Base-by-base conservation (phyloP, 2,888 invertebrate species). In the Cephus sareptanus region DNA sequence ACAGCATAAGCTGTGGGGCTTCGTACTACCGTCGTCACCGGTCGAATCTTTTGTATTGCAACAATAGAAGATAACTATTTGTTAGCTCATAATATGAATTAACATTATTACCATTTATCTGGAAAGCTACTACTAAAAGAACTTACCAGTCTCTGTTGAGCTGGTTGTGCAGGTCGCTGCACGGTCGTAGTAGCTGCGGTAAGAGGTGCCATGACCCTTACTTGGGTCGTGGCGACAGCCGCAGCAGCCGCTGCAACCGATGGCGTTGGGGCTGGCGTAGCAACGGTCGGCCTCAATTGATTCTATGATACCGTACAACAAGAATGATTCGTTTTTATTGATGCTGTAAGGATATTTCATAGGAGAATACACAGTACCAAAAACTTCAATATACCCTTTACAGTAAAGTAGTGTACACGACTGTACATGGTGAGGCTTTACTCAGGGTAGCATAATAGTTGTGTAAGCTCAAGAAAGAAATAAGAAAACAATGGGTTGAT, bases 201-300 rank as follows among this genome's bases (percentile, higher is more conserved):
- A 80, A 89, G 83, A 30, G 93, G 93, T 80, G 94, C 92, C 88
- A 95, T 94, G 87, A 95, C 93, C 85, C 95, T 92, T 83, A 95
- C 94, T 90, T 94, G 95, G 75, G 94, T 93, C 76, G 94, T 86
- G 71, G 88, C 79, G 9, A 82, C 86, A 79, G 85, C 82, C 79
- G 80, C 69, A 34, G 81, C 76, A 31, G 78, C 77, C 31, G 81
- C 71, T 15, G 75, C 78, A 80, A 81, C 74, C 78, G 71, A 33
- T 15, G n/a, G 13, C 71, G 71, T 71, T 34, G 71, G 34, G 37
- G 88, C 85, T 71, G 89, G 84, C 30, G 89, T 88, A 73, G 91
- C 89, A 76, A 93, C 92, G 80, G 93, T 92, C 82, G 93, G 93
- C 89, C 93, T 92, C 81, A 93, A 91, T 80, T 93, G 93, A 90